A percentile compares a stretch with the other conserved stretches of the same genome.
These are phyloP conservation scores for Drosophila lutescens DNA, from an alignment of 2,888 invertebrate genomes.

Conservation along the genomic window DNA sequence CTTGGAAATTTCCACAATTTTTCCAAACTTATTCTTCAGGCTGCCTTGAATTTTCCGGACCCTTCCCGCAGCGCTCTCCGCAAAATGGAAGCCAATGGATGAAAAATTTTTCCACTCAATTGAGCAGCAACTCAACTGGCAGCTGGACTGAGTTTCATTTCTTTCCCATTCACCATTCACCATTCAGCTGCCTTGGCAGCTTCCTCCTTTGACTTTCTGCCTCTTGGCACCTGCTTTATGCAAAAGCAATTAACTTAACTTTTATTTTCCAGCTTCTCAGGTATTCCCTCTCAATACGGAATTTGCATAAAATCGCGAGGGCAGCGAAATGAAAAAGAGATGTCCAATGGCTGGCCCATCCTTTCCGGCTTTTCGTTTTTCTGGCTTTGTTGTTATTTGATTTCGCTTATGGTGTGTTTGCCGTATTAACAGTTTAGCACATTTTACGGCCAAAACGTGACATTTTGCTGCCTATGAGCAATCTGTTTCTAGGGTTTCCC, in stretches of 20 bases:
- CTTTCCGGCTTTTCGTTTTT: constrained; percentile 6
- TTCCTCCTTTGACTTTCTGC: constrained; percentile 36
- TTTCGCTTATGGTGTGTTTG: constrained; percentile 34
- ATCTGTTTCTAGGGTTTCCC: constrained; percentile 13
- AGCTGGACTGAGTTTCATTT: constrained; percentile 39
- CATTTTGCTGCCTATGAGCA: constrained; percentile 51
- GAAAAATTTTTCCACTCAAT: constrained; percentile 66
- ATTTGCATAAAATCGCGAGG: constrained; percentile 52
- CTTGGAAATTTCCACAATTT: constrained; percentile 11
- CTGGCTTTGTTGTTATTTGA: constrained; percentile 17
- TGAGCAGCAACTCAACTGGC: constrained; percentile 64
- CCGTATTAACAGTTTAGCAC: constrained; percentile 65
- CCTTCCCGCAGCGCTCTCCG: background rate
- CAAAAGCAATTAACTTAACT: constrained; percentile 71
- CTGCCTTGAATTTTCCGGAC: constrained; percentile 9
- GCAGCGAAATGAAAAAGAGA: constrained; percentile 22
- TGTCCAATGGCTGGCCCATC: constrained; percentile 19
- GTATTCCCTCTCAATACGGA: constrained; percentile 44
- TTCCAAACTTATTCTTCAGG: constrained; percentile 8
- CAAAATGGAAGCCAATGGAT: constrained; percentile 60
- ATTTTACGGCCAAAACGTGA: constrained; percentile 70
- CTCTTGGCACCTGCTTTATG: constrained; percentile 53
- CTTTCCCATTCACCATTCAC: background rate
- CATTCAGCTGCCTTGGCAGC: constrained; percentile 13
- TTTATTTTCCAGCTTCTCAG: constrained; percentile 44